Base-by-base conservation (phyloP, 1,140 invertebrate genomes). In the Coptotermes formosanus region DNA sequence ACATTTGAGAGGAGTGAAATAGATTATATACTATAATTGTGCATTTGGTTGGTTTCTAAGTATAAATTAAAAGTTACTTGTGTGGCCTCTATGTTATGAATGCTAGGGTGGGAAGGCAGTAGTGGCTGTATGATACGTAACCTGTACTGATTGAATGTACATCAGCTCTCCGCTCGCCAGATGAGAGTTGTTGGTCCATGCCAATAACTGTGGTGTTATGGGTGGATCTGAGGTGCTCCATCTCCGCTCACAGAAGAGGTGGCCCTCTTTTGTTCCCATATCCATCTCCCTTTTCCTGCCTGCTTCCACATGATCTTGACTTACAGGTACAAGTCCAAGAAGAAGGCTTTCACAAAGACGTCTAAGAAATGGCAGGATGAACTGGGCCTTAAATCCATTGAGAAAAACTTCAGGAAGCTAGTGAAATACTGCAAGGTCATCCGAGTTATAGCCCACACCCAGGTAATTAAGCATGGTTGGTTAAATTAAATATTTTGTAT, bases 291-390 rank as follows among this genome's bases (percentile, higher is more conserved):
- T 25, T 30, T 88, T 55, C 48, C 43, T 30, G 83, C 44, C 38
- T 25, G 81, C 83, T n/a, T 55, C 45, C 43, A n/a, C 30, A 23
- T 75, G 88, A 21, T 84, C 55, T 59, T 52, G 38, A 55, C 52
- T 85, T 83, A 88, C 90, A 99, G 99, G 99, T 99, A 98, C 93
- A 98, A 98, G 92, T 98, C 97, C 91, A 99, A 99, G 95, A 99
- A 99, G 97, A 99, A 99, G 97, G 99, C 99, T 88, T 99, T 99
- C 92, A 98, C 98, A 87, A 99, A 99, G 92, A 95, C 97, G 86
- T 96, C 97, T 90, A 99, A 99, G 93, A 99, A 99, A 91, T 99
- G 99, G 98, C 95, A 97, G 89, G 98, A 99, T 94, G 95, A 97
- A 88, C 93, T 97, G 87, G 99, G 99, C 82, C 97, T 96, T 91